Conservation (phyloP, 1,140 invertebrate genomes). For the Calycopis cecrops region DNA sequence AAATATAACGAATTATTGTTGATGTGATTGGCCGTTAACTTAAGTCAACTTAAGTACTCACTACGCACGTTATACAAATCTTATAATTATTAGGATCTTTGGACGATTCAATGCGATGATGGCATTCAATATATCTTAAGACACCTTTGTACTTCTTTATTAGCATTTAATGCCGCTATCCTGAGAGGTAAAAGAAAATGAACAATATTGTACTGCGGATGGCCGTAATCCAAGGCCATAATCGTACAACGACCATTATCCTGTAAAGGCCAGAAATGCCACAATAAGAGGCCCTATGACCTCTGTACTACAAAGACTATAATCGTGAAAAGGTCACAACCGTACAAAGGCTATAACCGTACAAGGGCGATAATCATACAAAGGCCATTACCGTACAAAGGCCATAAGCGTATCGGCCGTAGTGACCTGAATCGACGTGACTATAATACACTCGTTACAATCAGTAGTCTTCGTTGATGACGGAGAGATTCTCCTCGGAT, state of each 20-base stretch:
- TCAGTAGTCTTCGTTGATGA: constrained; percentile 47
- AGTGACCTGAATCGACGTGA: not conserved
- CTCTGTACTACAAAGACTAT: not conserved
- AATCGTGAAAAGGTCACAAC: not conserved
- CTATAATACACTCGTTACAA: constrained; percentile 1
- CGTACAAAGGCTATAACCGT: not conserved
- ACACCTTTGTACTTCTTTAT: constrained; percentile 9
- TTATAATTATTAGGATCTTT: too few relatives aligned
- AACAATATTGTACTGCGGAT: not conserved
- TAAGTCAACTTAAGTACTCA: too few relatives aligned
- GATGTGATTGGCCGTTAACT: too few relatives aligned
- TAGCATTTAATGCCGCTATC: constrained; percentile 9
- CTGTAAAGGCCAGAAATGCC: not conserved
- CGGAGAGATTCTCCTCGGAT: constrained; percentile 62
- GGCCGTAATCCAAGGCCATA: not conserved
- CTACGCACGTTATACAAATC: too few relatives aligned
- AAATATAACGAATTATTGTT: too few relatives aligned
- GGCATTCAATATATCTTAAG: not conserved
- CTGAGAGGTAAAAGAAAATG: constrained; percentile 1
- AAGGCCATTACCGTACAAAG: not conserved
- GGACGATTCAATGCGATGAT: too few relatives aligned
- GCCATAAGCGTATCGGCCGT: not conserved
- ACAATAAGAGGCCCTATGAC: not conserved
- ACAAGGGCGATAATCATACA: not conserved
- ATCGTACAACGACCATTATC: too few relatives aligned